Percentiles rank a stretch among this genome's conserved stretches.
These are phyloP conservation scores for Portevinia maculata DNA, from an alignment of 2,888 invertebrate species.

Conservation along the genomic window DNA sequence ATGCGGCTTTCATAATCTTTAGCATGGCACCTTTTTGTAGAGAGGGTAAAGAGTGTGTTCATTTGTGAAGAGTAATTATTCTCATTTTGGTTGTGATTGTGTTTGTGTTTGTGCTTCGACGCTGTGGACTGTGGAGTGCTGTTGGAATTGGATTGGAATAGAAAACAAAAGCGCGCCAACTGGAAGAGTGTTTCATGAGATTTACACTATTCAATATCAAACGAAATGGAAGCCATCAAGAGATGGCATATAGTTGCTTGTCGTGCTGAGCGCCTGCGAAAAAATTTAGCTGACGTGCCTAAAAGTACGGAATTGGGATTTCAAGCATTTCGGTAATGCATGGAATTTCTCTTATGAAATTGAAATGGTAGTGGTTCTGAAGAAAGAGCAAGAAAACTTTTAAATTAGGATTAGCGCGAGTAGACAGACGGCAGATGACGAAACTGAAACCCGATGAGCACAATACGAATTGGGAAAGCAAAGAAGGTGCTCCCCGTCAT, in stretches of 20 bases:
- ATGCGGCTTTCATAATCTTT: conserved; percentile 72
- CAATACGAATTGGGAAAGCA: too few relatives aligned
- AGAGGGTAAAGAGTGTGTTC: conserved; percentile 46
- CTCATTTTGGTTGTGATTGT: not conserved
- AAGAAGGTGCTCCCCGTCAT: too few relatives aligned
- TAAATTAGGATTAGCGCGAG: not conserved
- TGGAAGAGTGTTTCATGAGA: conserved; percentile 52
- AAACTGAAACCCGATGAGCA: not conserved
- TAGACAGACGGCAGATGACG: not conserved
- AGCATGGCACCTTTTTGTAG: conserved; percentile 36
- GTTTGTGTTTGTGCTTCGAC: not conserved
- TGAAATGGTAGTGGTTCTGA: conserved; percentile 5
- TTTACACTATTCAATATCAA: not conserved
- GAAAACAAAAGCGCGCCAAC: conserved; percentile 45
- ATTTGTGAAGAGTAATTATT: conserved; percentile 40
- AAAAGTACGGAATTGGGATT: conserved; percentile 77
- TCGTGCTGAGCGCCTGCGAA: conserved; percentile 73
- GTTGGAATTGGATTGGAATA: not conserved
- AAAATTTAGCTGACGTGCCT: conserved; percentile 78
- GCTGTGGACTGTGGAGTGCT: not conserved
- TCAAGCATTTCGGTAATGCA: conserved; percentile 77
- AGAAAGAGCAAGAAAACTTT: conserved; percentile 56
- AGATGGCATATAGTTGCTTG: conserved; percentile 7
- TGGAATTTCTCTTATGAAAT: conserved; percentile 73
- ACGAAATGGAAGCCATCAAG: conserved; percentile 4